Conservation (phyloP, 1,140 invertebrate species). For the Philaenus spumarius region DNA sequence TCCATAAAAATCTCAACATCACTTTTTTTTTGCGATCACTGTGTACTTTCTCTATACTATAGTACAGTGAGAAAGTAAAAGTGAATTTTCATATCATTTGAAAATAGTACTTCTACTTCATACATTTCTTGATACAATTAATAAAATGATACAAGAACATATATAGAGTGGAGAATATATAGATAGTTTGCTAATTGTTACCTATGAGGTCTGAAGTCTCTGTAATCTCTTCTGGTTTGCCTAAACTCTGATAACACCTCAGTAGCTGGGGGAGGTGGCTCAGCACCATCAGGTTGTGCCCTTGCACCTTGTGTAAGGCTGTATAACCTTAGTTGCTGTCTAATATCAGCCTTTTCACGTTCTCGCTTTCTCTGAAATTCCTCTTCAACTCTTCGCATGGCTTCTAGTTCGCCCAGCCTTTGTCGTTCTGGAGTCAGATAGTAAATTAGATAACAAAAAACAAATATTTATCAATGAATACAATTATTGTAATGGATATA, state of each 20-base stretch:
- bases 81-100: too few species aligned
- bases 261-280: conserved; percentile 24
- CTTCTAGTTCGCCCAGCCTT: conserved; percentile 63
- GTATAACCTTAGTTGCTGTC: conserved; percentile 62
- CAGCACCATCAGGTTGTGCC: conserved; percentile 23
- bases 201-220: conserved; percentile 42
- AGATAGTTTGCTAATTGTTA: too few species aligned
- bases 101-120: too few species aligned
- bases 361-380: conserved; percentile 67
- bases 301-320: conserved; percentile 39
- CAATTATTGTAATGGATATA: too few species aligned
- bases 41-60: too few species aligned
- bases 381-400: conserved; percentile 65
- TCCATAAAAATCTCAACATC: too few species aligned
- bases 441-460: background rate
- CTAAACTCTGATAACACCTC: conserved; percentile 43
- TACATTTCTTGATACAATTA: too few species aligned
- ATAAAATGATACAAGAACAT: too few species aligned
- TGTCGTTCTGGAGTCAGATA: conserved; percentile 51
- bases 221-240: conserved; percentile 43
- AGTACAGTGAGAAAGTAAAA: too few species aligned
- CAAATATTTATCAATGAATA: background rate
- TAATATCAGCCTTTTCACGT: conserved; percentile 64
- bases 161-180: too few species aligned
- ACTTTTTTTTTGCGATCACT: too few species aligned